A percentile compares a stretch with the other conserved stretches of the same genome.
phyloP scores from a whole-genome alignment of 2,113 vertebrate species.

The Planiliza haematocheilus region DNA sequence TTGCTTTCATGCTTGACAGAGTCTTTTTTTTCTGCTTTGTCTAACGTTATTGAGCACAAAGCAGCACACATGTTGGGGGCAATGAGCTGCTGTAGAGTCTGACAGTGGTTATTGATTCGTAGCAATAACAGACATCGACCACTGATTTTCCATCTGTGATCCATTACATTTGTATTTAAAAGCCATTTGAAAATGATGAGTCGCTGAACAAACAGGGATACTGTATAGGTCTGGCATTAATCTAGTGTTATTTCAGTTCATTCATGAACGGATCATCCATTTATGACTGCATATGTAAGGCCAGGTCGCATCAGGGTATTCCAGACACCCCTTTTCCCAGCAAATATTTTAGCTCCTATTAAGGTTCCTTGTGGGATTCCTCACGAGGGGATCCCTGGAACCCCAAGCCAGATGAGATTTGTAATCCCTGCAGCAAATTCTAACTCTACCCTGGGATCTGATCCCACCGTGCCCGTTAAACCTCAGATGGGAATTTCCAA shows the following conservation, averaged over 20 bases:
- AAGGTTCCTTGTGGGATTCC: too few relatives aligned
- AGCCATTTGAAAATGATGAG: slow-evolving; percentile 23
- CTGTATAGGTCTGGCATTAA: neutral
- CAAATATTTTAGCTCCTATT: too few relatives aligned
- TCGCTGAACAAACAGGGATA: slow-evolving; percentile 19
- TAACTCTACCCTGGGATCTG: too few relatives aligned
- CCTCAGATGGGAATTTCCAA: too few relatives aligned
- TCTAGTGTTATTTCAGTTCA: neutral
- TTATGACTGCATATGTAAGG: neutral
- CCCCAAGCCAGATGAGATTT: too few relatives aligned
- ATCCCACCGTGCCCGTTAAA: too few relatives aligned
- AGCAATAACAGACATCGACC: slow-evolving; percentile 22
- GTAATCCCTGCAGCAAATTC: too few relatives aligned
- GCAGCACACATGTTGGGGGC: slow-evolving; percentile 10
- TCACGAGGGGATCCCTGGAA: too few relatives aligned
- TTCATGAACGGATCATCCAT: neutral
- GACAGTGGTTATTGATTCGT: slow-evolving; percentile 54
- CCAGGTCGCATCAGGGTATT: too few relatives aligned
- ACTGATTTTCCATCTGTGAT: slow-evolving; percentile 9
- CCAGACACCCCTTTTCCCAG: too few relatives aligned
- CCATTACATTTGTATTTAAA: slow-evolving; percentile 18
- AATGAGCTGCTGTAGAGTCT: slow-evolving; percentile 20
- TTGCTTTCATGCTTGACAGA: slow-evolving; percentile 64
- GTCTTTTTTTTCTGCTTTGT: slow-evolving; percentile 31
- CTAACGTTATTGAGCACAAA: slow-evolving; percentile 31